Base-by-base conservation (phyloP, 2,888 invertebrate genomes). In the Chrysina gloriosa region DNA sequence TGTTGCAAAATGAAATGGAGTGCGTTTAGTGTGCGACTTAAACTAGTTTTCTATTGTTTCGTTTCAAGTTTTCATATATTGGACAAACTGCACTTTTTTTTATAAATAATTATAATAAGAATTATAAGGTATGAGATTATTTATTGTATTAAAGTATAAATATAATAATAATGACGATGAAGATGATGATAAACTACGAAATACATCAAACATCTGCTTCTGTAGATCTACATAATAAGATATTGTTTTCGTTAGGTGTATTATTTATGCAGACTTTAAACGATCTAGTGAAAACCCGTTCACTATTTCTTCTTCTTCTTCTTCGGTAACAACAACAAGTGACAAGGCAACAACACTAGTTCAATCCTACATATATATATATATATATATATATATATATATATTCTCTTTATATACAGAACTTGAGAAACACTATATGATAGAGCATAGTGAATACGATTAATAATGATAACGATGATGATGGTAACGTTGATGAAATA, bases 11-110 rank as follows among this genome's bases (percentile, higher is more conserved):
- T n/a, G n/a, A n/a, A n/a, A n/a, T n/a, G n/a, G n/a, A n/a, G n/a
- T n/a, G n/a, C n/a, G n/a, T n/a, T 36, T n/a, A 36, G 9, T 36
- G 14, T 14, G 2, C 14, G 14, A 5, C n/a, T 36, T 11, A 36
- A 4, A n/a, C 45, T 25, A 23, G 34, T 36, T 19, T 34, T 36
- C 19, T 56, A 21, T 36, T n/a, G n/a, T 45, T 54, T 25, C 21
- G 16, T 16, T 31, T 27, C 16, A 52, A 9, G 52, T 19, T 69
- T 68, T 71, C 71, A 71, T 72, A 72, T 70, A 70, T 72, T 72
- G 68, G 72, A 71, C 71, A 73, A 73, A 71, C 72, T 64, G 65
- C 66, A 63, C 70, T 36, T 58, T 65, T 68, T 52, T 67, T 61
- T 66, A 56, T 54, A 63, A 56, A 67, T 67, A 52, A 52, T 52